Evolutionary conservation across 2,888 invertebrate species (phyloP), one percentile per base, ranked within the genome.

Genomic region (Amorpha juglandis): DNA sequence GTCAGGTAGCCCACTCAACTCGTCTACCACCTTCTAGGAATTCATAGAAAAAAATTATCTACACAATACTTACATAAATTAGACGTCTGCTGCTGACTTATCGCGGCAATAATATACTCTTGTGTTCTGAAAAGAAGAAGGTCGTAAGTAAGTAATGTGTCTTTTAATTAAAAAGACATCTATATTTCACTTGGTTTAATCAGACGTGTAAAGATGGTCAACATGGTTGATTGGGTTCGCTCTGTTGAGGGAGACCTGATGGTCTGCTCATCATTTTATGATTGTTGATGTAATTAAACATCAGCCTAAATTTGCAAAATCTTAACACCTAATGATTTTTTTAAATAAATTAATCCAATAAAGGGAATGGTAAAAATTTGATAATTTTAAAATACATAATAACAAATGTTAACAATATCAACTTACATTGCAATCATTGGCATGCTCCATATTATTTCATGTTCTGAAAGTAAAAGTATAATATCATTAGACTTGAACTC

Each of bases 181-280:
- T 19, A 8, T 9, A 9, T 50, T 19, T 19, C 0, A n/a, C 9
- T 50, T 7, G 16, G 0, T 50, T 2, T 19, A 19, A 19, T 50
- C 50, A 50, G 50, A 50, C 50, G 11, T 50, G 48, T 27, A 50
- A 9, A 4, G 50, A n/a, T 50, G 50, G 50, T 50, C 50, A 50
- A 50, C 50, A 86, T 80, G 84, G 80, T 84, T 71, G 53, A 69
- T 64, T 85, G 86, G 86, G 86, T 86, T 86, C 86, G n/a, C 85
- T 86, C 86, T 85, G 86, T 73, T 74, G 86, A 86, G 86, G 86
- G 86, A 86, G 67, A 67, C 64, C 67, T 67, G 67, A 67, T 16
- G 62, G 58, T 69, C 72, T 68, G 69, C 69, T 72, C 63, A 66
- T 63, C 63, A 71, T 67, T 62, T 63, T 51, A 14, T 42, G 21